Conservation (phyloP, 2,113 vertebrate genomes). For the Dipodomys ordii region DNA sequence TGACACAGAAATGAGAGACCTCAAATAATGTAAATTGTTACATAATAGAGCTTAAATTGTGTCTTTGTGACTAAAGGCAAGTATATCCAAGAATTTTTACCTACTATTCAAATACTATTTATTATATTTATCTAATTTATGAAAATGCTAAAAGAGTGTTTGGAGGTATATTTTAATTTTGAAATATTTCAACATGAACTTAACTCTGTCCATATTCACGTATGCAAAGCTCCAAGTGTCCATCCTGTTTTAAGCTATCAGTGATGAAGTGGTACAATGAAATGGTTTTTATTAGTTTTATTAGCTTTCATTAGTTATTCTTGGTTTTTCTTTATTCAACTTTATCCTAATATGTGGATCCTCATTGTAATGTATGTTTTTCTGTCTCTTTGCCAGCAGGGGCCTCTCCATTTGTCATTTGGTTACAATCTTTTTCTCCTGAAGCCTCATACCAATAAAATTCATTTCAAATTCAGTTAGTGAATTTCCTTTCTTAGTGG, state of each 20-base stretch:
- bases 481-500: constrained; percentile 38
- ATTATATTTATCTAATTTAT: not conserved
- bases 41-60: not conserved
- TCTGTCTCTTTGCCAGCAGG: not conserved
- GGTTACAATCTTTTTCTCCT: constrained; percentile 42
- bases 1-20: not conserved
- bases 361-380: constrained; percentile 20
- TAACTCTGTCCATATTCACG: not conserved
- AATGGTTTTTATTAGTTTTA: not conserved
- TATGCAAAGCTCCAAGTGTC: not conserved
- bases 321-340: not conserved
- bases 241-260: not conserved
- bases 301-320: not conserved
- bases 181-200: not conserved
- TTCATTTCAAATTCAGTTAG: constrained; percentile 69
- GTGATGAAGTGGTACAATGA: not conserved
- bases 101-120: not conserved
- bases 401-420: not conserved
- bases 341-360: not conserved
- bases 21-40: not conserved
- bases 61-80: not conserved
- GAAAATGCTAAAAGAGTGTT: not conserved
- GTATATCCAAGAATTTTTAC: not conserved
- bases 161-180: not conserved
- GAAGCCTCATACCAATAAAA: constrained; percentile 9